Evolutionary conservation across 92 coral and sea anemone species (phyloP).

Genomic region (Meandrina meandrites): DNA sequence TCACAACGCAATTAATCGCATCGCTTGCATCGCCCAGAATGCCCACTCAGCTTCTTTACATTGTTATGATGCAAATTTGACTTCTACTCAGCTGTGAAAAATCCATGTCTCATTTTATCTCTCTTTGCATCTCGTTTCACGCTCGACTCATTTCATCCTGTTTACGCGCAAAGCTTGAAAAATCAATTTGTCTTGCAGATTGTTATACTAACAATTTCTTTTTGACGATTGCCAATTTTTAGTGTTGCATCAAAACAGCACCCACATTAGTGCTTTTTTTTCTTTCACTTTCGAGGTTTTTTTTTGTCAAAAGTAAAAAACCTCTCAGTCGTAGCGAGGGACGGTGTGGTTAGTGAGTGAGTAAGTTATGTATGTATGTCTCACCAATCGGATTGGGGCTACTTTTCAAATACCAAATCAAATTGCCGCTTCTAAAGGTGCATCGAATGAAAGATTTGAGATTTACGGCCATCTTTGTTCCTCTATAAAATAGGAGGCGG

Average conservation of each 20-base stretch:
- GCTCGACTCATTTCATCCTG: not conserved
- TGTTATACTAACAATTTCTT: not conserved
- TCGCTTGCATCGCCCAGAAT: not conserved
- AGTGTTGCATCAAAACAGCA: not conserved
- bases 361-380: too few relatives aligned
- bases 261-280: not conserved
- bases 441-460: too few relatives aligned
- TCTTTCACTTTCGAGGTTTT: too few relatives aligned
- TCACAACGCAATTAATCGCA: not conserved
- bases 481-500: too few relatives aligned
- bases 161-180: not conserved
- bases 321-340: too few relatives aligned
- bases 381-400: too few relatives aligned
- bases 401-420: too few relatives aligned
- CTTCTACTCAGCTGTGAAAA: not conserved
- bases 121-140: constrained; percentile 9
- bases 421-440: too few relatives aligned
- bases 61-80: not conserved
- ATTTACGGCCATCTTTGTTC: too few relatives aligned
- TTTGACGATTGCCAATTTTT: not conserved
- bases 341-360: too few relatives aligned
- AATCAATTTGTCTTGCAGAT: not conserved
- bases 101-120: not conserved
- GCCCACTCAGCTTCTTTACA: not conserved
- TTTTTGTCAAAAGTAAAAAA: too few relatives aligned